Evolutionary conservation across 2,888 invertebrate species (phyloP), one percentile per base, ranked within the genome.

Genomic region (Graphium colonna): DNA sequence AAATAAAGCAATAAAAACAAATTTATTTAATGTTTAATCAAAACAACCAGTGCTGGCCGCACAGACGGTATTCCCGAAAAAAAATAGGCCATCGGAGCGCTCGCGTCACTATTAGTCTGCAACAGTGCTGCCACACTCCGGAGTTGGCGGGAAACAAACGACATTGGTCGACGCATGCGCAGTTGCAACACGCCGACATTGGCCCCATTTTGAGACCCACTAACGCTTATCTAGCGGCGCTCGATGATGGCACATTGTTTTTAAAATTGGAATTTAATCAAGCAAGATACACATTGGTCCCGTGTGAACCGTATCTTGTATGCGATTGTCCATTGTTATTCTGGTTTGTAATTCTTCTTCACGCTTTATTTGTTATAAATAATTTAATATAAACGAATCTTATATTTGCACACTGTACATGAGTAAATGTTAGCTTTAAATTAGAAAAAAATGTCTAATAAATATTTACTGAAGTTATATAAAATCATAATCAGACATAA

Each of bases 161-260:
- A 75, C 81, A 83, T 83, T 78, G 83, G 79, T 71, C 73, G 66
- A 63, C 71, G 70, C 67, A 61, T 66, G 59, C 74, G 73, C 75
- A 71, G 72, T 85, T 87, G 83, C 86, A 84, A 85, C 86, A 85
- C 65, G 21, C 61, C 79, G 84, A 83, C 88, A 86, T 85, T 87
- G 86, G 82, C 88, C 86, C 62, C 77, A 74, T 80, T 87, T 42
- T 58, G 65, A 75, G 85, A 76, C 86, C 86, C 77, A 87, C 79
- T 81, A 82, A 82, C 77, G 76, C 74, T 80, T 86, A 83, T 84
- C 83, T 73, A 65, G 62, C 73, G 68, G 66, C 71, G 59, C 55
- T 53, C 51, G 52, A 46, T 65, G 61, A 64, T 59, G 57, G 58
- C 60, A 61, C 62, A 61, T 61, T 60, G 62, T 36, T 41, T 41